Evolutionary conservation across 2,113 vertebrate genomes (phyloP), one percentile per base, ranked within the genome.

Genomic region (Hemiscyllium ocellatum): DNA sequence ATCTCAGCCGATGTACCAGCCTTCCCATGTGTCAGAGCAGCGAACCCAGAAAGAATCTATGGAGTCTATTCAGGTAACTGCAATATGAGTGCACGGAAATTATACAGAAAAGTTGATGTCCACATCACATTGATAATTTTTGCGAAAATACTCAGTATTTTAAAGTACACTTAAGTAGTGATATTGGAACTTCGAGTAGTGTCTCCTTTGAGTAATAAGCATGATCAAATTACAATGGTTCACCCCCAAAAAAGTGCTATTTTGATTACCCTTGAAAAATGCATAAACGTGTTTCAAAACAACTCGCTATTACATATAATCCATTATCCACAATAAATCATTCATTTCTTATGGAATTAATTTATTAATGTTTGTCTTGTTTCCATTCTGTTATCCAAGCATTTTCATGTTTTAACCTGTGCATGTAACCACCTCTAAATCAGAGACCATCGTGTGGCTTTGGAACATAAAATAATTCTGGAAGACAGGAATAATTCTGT

Each of bases 1-100:
- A 96, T 97, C 98, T 72, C 98, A 98, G 19, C 98, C 98, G 93
- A 97, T 99, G 97, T 99, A 98, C 97, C 99, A 99, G 97, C 97
- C 98, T 96, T 97, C 98, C 96, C 98, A 98, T 97, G 97, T 98
- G 93, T 96, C 98, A 97, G 98, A 99, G 96, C 98, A 99, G 22
- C 97, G 97, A 96, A 97, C 98, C 96, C 97, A 98, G 96, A 98
- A 98, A 96, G 98, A 99, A 97, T 96, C 98, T 33, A 97, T 99
- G 96, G 98, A 99, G 96, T 98, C 98, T 96, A 98, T 98, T 96
- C 99, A 99, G 98, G 99, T 98, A 97, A 98, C 97, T 96, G 65
- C 95, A 47, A 52, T 69, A 70, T 33, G 42, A 95, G 69, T 76
- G 2, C 47, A 70, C 26, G 24, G 29, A 33, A 76, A 33, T 95